Evolutionary conservation across 37 sponge, comb jelly and placozoan genomes (phyloP).

Genomic region (Bolinopsis microptera): DNA sequence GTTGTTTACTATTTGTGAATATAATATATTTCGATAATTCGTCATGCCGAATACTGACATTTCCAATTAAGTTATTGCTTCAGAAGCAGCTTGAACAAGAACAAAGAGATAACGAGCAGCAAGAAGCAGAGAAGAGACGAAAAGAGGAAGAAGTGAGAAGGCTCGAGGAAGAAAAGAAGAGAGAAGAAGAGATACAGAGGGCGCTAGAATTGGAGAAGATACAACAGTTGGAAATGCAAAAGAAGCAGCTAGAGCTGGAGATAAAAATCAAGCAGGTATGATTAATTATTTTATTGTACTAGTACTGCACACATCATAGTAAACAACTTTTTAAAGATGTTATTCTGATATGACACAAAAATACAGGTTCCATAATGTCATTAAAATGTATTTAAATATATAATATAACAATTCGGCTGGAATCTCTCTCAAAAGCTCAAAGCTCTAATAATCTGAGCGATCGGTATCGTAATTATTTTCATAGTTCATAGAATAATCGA

Average conservation of each 20-base stretch:
- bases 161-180: neutral
- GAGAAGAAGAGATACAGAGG: slow-evolving; percentile 15
- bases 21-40: too few relatives aligned
- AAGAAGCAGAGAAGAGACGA: neutral
- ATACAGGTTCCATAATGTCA: too few relatives aligned
- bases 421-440: too few relatives aligned
- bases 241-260: slow-evolving; percentile 11
- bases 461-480: too few relatives aligned
- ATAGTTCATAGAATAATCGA: too few relatives aligned
- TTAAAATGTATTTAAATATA: too few relatives aligned
- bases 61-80: neutral
- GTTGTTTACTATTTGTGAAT: too few relatives aligned
- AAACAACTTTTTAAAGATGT: too few relatives aligned
- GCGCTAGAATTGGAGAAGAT: slow-evolving; percentile 28
- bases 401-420: too few relatives aligned
- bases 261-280: neutral
- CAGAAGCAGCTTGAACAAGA: neutral
- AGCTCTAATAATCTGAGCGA: too few relatives aligned
- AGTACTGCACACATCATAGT: neutral
- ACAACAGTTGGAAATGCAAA: neutral
- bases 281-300: neutral
- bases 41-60: neutral
- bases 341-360: too few relatives aligned
- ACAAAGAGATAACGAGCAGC: neutral
- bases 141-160: slow-evolving; percentile 16